These are phyloP conservation scores for Lumbricus terrestris DNA, from an alignment of 2,888 invertebrate genomes.

Conservation along the genomic window DNA sequence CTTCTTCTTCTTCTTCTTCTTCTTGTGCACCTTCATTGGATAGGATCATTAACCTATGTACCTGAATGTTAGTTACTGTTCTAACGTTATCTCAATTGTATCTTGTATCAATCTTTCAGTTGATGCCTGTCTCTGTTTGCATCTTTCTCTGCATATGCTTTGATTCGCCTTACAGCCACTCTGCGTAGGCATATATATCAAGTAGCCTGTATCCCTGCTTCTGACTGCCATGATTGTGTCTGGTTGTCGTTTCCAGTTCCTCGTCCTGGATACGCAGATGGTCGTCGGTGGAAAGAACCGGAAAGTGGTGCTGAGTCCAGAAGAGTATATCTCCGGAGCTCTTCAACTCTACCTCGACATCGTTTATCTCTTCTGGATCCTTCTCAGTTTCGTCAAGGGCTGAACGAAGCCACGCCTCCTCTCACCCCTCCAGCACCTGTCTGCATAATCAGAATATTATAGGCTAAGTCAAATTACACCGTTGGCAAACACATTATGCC, in stretches of 20 bases:
- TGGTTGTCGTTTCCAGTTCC: conserved; percentile 58
- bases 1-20: too few relatives aligned
- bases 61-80: too few relatives aligned
- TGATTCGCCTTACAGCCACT: not conserved
- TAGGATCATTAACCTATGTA: too few relatives aligned
- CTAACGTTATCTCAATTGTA: too few relatives aligned
- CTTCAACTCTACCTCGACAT: conserved; percentile 69
- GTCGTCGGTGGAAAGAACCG: conserved; percentile 65
- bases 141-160: not conserved
- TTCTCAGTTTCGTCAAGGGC: conserved; percentile 67
- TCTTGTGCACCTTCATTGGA: too few relatives aligned
- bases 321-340: conserved; percentile 69
- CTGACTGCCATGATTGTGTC: not conserved
- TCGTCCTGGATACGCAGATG: conserved; percentile 70
- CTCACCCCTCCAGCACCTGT: not conserved
- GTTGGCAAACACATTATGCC: not conserved
- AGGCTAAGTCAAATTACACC: too few relatives aligned
- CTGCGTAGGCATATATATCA: too few relatives aligned
- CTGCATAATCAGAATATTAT: not conserved
- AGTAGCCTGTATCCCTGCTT: not conserved
- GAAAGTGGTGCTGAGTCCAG: conserved; percentile 63
- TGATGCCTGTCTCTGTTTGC: not conserved
- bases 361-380: conserved; percentile 65
- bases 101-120: too few relatives aligned
- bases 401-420: not conserved